Conservation (phyloP, 2,888 invertebrate genomes). For the Bombylius major region DNA sequence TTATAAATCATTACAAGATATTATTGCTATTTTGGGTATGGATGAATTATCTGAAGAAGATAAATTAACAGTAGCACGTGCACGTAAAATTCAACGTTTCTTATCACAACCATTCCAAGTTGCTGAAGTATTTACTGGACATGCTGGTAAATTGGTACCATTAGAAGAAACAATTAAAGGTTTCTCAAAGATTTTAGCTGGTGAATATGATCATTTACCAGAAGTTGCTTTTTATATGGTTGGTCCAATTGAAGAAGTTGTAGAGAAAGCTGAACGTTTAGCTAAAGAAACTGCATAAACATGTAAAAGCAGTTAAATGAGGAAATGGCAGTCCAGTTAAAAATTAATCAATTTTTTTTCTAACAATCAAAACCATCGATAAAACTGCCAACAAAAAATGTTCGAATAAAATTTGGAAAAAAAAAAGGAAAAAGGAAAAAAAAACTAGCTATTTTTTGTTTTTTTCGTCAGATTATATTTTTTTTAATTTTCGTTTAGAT, state of each 20-base stretch:
- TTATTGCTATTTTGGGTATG: conserved; percentile 98
- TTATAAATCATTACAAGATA: conserved; percentile 66
- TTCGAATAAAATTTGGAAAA: neutral
- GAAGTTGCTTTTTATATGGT: conserved; percentile 99
- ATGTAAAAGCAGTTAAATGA: conserved; percentile 65
- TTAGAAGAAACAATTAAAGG: conserved; percentile 82
- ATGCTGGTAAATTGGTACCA: conserved; percentile 88
- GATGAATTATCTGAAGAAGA: conserved; percentile 98
- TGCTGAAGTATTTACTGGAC: conserved; percentile 97
- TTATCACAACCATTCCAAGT: conserved; percentile 95
- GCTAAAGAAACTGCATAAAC: conserved; percentile 19
- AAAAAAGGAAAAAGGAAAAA: neutral
- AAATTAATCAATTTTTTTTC: too few species aligned
- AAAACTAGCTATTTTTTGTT: neutral
- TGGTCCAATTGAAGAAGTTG: conserved; percentile 90
- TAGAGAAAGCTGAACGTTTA: conserved; percentile 36
- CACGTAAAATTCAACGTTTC: conserved; percentile 96
- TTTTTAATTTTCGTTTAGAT: neutral
- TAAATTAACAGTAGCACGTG: conserved; percentile 89
- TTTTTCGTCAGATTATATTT: neutral
- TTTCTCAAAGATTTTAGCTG: conserved; percentile 57
- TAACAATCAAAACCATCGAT: too few species aligned
- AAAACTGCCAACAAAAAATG: neutral
- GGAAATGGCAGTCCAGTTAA: too few species aligned
- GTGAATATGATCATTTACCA: conserved; percentile 91